Conservation (phyloP, 2,113 vertebrate species). For the Hyla sarda region DNA sequence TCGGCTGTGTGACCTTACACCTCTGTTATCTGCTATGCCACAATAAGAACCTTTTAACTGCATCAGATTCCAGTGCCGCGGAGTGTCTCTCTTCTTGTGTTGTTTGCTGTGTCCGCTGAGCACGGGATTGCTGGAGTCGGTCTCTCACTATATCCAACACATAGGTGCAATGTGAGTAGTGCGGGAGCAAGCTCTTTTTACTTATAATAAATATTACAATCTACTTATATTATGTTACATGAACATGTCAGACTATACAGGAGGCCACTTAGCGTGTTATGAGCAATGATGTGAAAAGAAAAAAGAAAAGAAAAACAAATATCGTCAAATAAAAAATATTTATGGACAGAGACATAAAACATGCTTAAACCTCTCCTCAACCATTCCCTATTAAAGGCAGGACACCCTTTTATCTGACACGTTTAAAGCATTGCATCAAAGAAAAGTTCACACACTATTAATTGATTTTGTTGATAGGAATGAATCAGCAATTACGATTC, state of each 20-base stretch:
- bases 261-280: neutral
- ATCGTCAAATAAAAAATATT: neutral
- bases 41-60: too few species aligned
- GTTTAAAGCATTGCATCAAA: neutral
- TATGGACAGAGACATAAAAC: neutral
- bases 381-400: neutral
- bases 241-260: neutral
- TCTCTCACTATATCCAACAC: too few species aligned
- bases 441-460: conserved; percentile 6
- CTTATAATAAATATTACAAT: neutral
- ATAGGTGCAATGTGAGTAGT: too few species aligned
- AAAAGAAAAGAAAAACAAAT: neutral
- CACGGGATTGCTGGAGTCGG: too few species aligned
- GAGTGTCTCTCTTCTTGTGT: too few species aligned
- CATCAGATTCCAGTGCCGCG: too few species aligned
- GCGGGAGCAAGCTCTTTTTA: too few species aligned
- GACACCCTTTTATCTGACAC: neutral
- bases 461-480: neutral
- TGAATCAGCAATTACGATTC: conserved; percentile 5
- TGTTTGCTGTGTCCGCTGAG: too few species aligned
- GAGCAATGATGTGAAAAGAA: neutral
- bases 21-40: too few species aligned
- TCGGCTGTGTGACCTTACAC: too few species aligned
- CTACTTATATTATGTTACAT: neutral
- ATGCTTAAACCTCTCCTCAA: neutral